Conservation (phyloP, 2,888 invertebrate genomes). For the Cephus pulcher region DNA sequence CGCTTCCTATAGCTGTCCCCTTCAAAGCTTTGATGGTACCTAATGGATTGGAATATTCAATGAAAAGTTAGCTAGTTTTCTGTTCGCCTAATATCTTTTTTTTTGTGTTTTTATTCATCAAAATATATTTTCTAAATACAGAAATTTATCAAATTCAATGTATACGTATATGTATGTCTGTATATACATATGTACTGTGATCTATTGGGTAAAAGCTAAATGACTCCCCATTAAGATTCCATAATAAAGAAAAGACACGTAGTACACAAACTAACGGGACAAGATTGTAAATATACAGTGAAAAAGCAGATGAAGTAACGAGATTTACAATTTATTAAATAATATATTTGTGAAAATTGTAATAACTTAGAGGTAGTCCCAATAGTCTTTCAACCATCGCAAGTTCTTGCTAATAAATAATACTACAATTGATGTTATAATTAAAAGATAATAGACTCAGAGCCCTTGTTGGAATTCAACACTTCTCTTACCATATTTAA, state of each 20-base stretch:
- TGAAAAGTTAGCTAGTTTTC: not conserved
- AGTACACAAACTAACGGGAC: too few species aligned
- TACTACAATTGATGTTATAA: not conserved
- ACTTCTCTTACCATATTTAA: slow-evolving; percentile 66
- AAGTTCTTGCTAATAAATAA: not conserved
- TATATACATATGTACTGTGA: not conserved
- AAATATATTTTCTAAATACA: not conserved
- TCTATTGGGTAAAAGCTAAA: not conserved
- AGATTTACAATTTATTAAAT: not conserved
- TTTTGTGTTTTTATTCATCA: not conserved
- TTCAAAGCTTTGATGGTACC: not conserved
- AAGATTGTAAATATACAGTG: not conserved
- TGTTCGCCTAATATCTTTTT: not conserved
- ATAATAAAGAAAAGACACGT: not conserved
- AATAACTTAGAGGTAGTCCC: not conserved
- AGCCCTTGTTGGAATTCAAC: slow-evolving; percentile 68
- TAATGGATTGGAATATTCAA: not conserved
- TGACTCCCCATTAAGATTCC: not conserved
- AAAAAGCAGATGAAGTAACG: not conserved
- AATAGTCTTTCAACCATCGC: not conserved
- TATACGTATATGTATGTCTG: not conserved
- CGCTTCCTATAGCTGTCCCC: not conserved
- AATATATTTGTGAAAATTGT: not conserved
- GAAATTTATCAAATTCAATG: not conserved
- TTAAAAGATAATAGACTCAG: not conserved